Base-by-base conservation (phyloP, 2,113 vertebrate species). In the Alexandromys fortis region DNA sequence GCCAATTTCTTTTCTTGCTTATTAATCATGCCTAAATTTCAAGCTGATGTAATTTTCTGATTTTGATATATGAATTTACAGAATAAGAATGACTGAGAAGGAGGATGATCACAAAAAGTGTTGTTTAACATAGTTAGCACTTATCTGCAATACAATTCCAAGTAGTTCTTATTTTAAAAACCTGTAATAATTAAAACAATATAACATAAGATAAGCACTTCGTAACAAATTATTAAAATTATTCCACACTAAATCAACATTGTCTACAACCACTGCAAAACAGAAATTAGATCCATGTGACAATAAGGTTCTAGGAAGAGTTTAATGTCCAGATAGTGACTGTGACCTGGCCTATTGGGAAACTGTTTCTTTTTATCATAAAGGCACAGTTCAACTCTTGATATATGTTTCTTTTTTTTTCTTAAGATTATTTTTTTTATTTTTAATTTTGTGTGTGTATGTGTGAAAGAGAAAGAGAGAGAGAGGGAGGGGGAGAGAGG, bases 101-200 rank as follows among this genome's bases (percentile, higher is more conserved):
- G 92, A 90, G 2, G 52, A 83, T 4, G 65, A 77, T 58, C 14
- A 55, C 33, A 87, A 47, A 77, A 86, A 14, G 28, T 67, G 8
- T 42, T 73, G 33, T 81, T 89, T 77, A 89, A 81, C 24, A 52
- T 28, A 52, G 11, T 68, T 63, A 85, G 30, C 17, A 67, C 30
- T 21, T 38, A 94, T 68, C 58, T 85, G 7, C 16, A 94, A 65
- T 65, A 93, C 6, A 95, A 75, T 88, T 86, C 93, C 35, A 83
- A 89, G 24, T 26, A 93, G 33, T 89, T 82, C 19, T 47, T 77
- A 79, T 42, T 77, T 94, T 86, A 24, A 58, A 52, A 90, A 65
- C 35, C 3, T 72, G 13, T 1, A 89, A 10, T 70, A 82, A 55
- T 94, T 78, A 94, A 42, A 82, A 49, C 72, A 65, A 63, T 42